Conservation (phyloP, 37 sponge, comb jelly and placozoan species). For the Agelas oroides region DNA sequence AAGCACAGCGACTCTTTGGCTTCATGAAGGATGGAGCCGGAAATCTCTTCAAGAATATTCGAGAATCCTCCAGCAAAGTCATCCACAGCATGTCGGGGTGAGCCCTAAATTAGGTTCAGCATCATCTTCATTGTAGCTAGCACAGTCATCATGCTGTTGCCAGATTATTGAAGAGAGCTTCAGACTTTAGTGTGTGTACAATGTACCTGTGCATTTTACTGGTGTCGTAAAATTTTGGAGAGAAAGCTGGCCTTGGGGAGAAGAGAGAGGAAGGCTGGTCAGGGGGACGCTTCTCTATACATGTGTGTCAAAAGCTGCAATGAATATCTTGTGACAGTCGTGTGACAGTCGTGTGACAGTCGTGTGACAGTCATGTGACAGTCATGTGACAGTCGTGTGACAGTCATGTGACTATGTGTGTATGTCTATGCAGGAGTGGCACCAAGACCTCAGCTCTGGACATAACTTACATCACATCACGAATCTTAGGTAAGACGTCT, state of each 20-base stretch:
- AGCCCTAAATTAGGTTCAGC: slow-evolving; percentile 1
- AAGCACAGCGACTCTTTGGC: slow-evolving; percentile 82
- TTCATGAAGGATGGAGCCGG: slow-evolving; percentile 86
- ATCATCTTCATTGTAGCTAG: background rate
- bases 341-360: background rate
- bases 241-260: no score
- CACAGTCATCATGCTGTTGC: no score
- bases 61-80: slow-evolving; percentile 83
- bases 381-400: background rate
- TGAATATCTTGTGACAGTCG: no score
- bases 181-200: no score
- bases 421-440: no score
- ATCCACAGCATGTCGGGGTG: slow-evolving; percentile 53
- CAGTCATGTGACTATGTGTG: no score
- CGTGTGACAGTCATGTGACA: background rate
- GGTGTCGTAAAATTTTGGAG: no score
- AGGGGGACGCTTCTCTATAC: no score
- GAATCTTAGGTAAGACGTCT: slow-evolving; percentile 67
- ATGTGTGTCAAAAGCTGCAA: no score
- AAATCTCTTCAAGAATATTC: slow-evolving; percentile 81
- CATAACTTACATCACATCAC: slow-evolving; percentile 80
- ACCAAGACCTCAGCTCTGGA: slow-evolving; percentile 31
- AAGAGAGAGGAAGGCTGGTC: no score
- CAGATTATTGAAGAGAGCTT: no score
- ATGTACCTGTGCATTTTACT: no score